Conservation (phyloP, 2,113 vertebrate species). For the Zapornia atra region DNA sequence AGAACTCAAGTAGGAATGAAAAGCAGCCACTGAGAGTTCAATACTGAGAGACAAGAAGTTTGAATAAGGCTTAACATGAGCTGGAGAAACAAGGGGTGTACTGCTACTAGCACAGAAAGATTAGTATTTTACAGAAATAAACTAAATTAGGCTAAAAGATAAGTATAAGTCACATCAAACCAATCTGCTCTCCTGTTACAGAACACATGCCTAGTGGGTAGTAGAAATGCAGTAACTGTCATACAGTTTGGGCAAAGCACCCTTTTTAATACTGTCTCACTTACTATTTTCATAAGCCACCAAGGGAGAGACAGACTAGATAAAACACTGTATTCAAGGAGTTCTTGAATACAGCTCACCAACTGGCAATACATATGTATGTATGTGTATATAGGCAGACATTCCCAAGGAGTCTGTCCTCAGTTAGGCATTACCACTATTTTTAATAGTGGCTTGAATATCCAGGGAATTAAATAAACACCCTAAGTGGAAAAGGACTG, state of each 20-base stretch:
- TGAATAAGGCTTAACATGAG: background rate
- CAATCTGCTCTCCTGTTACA: background rate
- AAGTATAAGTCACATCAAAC: background rate
- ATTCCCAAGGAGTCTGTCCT: background rate
- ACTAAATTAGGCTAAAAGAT: background rate
- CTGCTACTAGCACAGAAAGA: background rate
- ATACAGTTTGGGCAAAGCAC: background rate
- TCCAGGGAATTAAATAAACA: background rate
- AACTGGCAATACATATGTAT: background rate
- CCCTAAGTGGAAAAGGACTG: background rate
- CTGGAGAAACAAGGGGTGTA: background rate
- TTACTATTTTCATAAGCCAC: background rate
- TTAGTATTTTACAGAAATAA: background rate
- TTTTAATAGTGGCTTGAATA: background rate
- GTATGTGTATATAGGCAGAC: background rate
- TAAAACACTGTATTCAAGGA: background rate
- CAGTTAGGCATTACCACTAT: background rate
- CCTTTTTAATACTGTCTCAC: background rate
- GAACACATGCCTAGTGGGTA: background rate
- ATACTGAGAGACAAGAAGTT: background rate
- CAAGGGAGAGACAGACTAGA: background rate
- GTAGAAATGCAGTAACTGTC: background rate
- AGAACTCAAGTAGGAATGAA: background rate
- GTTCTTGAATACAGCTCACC: background rate
- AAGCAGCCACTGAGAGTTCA: background rate